Evolutionary conservation across 2,113 vertebrate species (phyloP), one percentile per base, ranked within the genome.

Genomic region (Acinonyx jubatus): DNA sequence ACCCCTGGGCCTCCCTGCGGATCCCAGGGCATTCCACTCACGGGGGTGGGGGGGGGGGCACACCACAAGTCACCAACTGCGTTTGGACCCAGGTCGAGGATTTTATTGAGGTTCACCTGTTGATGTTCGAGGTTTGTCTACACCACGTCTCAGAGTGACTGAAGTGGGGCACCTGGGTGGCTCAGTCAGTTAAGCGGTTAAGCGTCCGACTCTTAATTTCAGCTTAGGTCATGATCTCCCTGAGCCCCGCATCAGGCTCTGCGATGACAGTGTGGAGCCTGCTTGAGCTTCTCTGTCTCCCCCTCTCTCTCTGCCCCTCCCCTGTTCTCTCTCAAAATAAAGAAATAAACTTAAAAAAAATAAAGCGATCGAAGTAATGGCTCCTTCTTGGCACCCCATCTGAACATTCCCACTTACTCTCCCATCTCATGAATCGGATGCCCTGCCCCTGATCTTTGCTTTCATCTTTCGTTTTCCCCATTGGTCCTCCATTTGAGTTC

Each of bases 71-170:
- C 48, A 48, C 73, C 57, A 97, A 85, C 10, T 23, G 29, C 7
- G 31, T 92, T 57, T 84, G 55, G 21, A 89, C 21, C 1, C 38
- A 71, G 55, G 94, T 41, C 41, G 38, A 76, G 18, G 18, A 80
- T 82, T 89, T 74, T 78, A 78, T 61, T 88, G 87, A 45, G 79
- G 82, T 52, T 96, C 31, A 89, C 33, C 45, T 71, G 27, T 82
- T 94, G 71, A 78, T 96, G 82, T 86, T 76, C 66, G 45, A 73
- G 50, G 45, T 93, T 38, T 89, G 91, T 91, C 66, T 94, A 84
- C 3, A 74, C 18, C 23, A 57, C 76, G 4, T 50, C 48, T 89
- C 48, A 73, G 73, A 93, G 16, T 25, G 7, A 66, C 74, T 33
- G 31, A 50, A 91, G 36, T 78, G 7, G 57, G 57, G 21, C 57